Evolutionary conservation across 2,888 invertebrate species (phyloP).

Genomic region (Pristionchus japonicus): DNA sequence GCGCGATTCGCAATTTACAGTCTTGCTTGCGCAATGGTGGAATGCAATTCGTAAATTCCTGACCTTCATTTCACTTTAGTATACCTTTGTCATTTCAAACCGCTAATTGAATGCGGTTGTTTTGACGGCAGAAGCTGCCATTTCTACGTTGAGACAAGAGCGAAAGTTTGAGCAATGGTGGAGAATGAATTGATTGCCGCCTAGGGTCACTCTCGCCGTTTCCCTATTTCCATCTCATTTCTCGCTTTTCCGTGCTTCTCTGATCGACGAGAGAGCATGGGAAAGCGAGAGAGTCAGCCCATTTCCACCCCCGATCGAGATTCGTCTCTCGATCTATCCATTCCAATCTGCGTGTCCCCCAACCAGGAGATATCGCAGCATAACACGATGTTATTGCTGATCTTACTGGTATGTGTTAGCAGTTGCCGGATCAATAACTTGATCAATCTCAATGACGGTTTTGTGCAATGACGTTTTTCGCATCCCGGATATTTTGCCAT

Average conservation of each 20-base stretch:
- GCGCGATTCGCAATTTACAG: background rate
- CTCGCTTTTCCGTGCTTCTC: too few species aligned
- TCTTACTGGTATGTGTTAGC: too few species aligned
- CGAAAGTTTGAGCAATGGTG: background rate
- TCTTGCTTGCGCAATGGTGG: background rate
- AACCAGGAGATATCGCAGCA: background rate
- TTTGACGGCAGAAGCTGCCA: background rate
- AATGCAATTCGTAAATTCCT: background rate
- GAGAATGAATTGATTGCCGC: background rate
- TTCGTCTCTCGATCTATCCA: background rate
- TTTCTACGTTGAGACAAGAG: background rate
- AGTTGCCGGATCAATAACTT: too few species aligned
- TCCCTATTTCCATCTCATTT: conserved; percentile 27
- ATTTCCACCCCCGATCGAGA: background rate
- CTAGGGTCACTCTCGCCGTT: conserved; percentile 22
- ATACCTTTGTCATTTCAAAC: too few species aligned
- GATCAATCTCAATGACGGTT: too few species aligned
- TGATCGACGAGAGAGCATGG: too few species aligned
- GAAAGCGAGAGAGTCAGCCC: too few species aligned
- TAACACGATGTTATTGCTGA: background rate
- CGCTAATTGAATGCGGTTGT: background rate
- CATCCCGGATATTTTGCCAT: too few species aligned
- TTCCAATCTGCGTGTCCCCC: background rate
- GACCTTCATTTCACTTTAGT: too few species aligned
- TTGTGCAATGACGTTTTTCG: too few species aligned